A percentile compares a stretch with the other conserved stretches of the same genome.
Evolutionary conservation across 2,113 vertebrate species (phyloP).

Genomic region (Formicarius rufipectus): DNA sequence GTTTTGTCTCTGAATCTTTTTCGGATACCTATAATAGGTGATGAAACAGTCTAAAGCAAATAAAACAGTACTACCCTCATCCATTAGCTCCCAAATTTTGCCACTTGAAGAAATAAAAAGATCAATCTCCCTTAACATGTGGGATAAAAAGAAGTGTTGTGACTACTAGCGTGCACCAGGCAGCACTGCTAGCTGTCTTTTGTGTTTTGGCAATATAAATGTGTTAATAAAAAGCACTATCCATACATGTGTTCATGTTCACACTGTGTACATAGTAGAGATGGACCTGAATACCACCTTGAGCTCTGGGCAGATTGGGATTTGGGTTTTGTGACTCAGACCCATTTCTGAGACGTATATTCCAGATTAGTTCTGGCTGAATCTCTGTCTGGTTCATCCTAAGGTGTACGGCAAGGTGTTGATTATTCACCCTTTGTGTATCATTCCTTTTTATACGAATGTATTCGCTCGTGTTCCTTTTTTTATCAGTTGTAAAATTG

Average conservation of each 20-base stretch:
- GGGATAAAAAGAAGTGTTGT: not conserved
- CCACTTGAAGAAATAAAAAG: not conserved
- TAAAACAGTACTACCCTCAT: not conserved
- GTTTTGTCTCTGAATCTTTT: not conserved
- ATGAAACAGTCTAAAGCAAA: not conserved
- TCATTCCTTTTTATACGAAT: constrained; percentile 66
- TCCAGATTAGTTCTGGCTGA: not conserved
- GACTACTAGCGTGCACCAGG: not conserved
- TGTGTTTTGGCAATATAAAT: not conserved
- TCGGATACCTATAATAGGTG: not conserved
- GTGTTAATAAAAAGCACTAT: not conserved
- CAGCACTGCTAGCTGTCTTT: not conserved
- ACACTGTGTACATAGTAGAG: not conserved
- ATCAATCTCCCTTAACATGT: not conserved
- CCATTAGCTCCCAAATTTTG: not conserved
- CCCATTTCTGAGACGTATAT: rapidly evolving
- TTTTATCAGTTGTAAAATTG: constrained; percentile 45
- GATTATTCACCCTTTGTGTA: constrained; percentile 38
- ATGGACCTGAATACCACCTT: not conserved
- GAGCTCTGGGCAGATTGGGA: not conserved
- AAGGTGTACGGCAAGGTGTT: not conserved
- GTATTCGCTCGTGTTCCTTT: constrained; percentile 50
- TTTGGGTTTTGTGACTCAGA: not conserved
- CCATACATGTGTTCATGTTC: not conserved
- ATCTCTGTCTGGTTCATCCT: not conserved